phyloP scores from a whole-genome alignment of 2,797 vertebrate species.

The Falco concolor region DNA sequence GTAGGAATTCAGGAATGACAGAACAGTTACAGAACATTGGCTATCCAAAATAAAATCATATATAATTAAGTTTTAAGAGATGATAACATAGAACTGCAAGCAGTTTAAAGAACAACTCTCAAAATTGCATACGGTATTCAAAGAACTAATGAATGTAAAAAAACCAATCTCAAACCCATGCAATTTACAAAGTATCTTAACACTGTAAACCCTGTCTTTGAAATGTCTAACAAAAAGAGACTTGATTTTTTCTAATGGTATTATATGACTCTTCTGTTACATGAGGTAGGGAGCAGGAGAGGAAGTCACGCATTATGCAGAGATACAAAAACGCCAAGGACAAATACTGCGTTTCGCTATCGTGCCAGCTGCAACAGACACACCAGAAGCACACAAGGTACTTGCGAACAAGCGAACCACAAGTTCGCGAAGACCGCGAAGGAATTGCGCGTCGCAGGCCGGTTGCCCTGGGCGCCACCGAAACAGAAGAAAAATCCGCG shows the following conservation, averaged over 20 bases:
- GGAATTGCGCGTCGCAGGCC: rapidly evolving
- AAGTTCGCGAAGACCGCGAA: no score
- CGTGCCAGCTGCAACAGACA: neutral
- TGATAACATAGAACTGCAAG: rapidly evolving
- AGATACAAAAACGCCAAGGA: no score
- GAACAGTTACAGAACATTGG: neutral
- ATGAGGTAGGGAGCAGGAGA: rapidly evolving
- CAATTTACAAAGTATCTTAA: neutral
- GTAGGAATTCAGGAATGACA: neutral
- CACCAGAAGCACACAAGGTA: neutral
- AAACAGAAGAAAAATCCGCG: rapidly evolving
- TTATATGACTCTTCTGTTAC: no score
- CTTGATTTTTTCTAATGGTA: neutral
- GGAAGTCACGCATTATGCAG: no score
- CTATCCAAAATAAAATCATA: neutral
- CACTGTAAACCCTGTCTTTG: neutral
- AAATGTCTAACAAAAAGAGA: neutral
- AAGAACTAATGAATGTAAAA: neutral
- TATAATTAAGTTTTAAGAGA: neutral
- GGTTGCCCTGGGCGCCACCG: neutral
- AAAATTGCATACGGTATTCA: rapidly evolving
- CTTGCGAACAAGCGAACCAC: rapidly evolving
- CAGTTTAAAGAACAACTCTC: neutral
- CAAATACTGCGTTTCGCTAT: rapidly evolving
- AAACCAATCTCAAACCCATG: rapidly evolving